These are phyloP conservation scores for Physella acuta DNA, from an alignment of 1,140 invertebrate species.

Conservation along the genomic window DNA sequence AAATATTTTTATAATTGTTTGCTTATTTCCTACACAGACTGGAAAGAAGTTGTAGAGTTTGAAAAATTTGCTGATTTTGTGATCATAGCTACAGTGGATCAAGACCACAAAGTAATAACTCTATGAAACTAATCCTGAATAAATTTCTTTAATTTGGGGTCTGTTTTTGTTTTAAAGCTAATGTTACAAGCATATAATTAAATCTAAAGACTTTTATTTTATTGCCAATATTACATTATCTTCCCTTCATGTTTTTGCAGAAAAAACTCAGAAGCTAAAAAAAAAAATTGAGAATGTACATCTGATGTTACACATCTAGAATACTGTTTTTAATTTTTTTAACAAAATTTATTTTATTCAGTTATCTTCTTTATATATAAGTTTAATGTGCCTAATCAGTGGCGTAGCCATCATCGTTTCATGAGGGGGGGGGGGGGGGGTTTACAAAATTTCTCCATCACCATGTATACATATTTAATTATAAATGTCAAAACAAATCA, in stretches of 20 bases:
- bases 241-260: neutral
- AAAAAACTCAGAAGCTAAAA: neutral
- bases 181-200: neutral
- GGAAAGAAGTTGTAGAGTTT: slow-evolving; percentile 45
- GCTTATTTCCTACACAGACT: slow-evolving; percentile 38
- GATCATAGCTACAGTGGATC: slow-evolving; percentile 60
- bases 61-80: slow-evolving; percentile 60
- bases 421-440: no score
- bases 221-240: neutral
- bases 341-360: no score
- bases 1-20: neutral
- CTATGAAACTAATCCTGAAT: no score
- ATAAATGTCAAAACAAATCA: no score
- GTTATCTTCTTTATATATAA: no score
- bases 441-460: no score
- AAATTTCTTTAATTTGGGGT: neutral
- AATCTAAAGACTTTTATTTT: neutral
- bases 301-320: no score
- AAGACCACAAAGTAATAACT: slow-evolving; percentile 52
- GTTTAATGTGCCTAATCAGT: no score
- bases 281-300: no score
- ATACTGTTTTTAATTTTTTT: no score
- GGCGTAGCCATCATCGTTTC: no score
- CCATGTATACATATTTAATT: no score
- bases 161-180: neutral